Percentiles rank a stretch among this genome's conserved stretches.
These are phyloP conservation scores for Asobara japonica DNA, from an alignment of 1,140 invertebrate species.

Conservation along the genomic window DNA sequence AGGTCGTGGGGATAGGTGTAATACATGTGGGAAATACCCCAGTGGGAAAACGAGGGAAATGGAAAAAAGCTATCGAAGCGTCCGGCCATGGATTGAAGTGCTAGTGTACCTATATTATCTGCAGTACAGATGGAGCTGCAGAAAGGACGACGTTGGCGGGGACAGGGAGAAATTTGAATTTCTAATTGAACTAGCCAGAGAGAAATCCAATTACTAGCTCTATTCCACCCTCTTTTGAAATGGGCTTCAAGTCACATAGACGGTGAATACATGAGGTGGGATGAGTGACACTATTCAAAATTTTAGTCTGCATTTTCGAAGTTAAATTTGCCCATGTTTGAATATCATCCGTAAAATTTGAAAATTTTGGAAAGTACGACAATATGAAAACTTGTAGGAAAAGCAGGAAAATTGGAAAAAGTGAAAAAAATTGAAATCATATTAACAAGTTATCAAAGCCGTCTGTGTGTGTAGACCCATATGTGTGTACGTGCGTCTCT, in stretches of 20 bases:
- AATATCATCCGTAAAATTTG: no score
- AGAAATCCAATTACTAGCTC: constrained; percentile 52
- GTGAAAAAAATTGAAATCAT: no score
- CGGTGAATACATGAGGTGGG: constrained; percentile 30
- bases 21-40: neutral
- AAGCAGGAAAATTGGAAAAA: no score
- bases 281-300: no score
- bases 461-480: no score
- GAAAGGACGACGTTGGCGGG: neutral
- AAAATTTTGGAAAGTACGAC: no score
- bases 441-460: no score
- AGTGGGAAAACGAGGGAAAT: constrained; percentile 43
- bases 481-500: no score
- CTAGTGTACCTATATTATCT: neutral
- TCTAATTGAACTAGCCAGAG: constrained; percentile 50
- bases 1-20: neutral
- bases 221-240: constrained; percentile 10
- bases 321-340: no score
- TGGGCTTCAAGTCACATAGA: constrained; percentile 26
- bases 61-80: constrained; percentile 44
- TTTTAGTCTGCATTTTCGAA: no score
- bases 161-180: constrained; percentile 52
- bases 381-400: no score
- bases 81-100: constrained; percentile 15
- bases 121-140: neutral